Evolutionary conservation across 2,888 invertebrate genomes (phyloP).

Genomic region (Papilio demoleus): DNA sequence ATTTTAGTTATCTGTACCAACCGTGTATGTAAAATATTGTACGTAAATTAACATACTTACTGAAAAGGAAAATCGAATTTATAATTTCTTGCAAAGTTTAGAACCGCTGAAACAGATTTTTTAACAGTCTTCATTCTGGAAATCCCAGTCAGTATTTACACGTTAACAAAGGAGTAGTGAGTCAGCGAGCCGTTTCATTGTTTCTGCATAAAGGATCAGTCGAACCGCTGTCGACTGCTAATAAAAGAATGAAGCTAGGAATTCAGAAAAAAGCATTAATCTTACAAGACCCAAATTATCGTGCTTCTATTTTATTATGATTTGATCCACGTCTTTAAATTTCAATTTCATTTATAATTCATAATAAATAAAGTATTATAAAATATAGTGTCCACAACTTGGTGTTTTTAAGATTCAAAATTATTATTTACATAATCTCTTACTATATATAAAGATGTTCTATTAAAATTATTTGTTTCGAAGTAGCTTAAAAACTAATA

Average conservation of each 20-base stretch:
- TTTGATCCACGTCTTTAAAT: neutral
- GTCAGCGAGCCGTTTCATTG: constrained; percentile 39
- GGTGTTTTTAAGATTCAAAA: too few relatives aligned
- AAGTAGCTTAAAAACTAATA: too few relatives aligned
- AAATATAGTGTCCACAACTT: too few relatives aligned
- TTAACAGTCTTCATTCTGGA: constrained; percentile 28
- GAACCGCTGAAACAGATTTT: neutral
- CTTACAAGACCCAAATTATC: constrained; percentile 27
- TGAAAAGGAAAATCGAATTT: too few relatives aligned
- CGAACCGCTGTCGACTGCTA: constrained; percentile 38
- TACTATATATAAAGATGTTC: too few relatives aligned
- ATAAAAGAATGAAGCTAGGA: constrained; percentile 36
- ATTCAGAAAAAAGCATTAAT: constrained; percentile 35
- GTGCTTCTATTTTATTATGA: constrained; percentile 22
- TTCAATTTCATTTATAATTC: too few relatives aligned
- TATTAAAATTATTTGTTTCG: too few relatives aligned
- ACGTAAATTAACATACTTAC: too few relatives aligned
- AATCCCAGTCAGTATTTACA: constrained; percentile 16
- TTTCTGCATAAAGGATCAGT: constrained; percentile 40
- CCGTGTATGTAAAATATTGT: too few relatives aligned
- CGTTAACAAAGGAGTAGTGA: constrained; percentile 36
- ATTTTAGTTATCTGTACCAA: neutral
- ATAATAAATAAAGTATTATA: too few relatives aligned
- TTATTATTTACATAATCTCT: too few relatives aligned
- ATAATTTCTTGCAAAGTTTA: too few relatives aligned